Percentiles rank a stretch among this genome's conserved stretches.
Conservation (phyloP, 2,888 invertebrate genomes). For the Artemia sinica region DNA sequence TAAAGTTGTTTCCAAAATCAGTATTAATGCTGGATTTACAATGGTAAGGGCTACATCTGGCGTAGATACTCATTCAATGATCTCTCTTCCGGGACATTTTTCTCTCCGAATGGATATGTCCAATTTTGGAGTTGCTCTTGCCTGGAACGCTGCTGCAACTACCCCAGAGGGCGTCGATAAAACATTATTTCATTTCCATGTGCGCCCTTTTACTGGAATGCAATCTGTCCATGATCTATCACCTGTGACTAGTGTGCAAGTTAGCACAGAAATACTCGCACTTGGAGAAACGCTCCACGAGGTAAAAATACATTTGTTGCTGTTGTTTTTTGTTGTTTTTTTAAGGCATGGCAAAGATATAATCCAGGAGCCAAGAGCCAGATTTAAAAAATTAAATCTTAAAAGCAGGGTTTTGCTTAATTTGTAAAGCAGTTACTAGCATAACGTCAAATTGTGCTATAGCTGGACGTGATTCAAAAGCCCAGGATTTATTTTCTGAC, state of each 20-base stretch:
- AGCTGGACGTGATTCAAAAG: too few species aligned
- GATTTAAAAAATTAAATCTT: too few species aligned
- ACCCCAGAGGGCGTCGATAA: conserved; percentile 10
- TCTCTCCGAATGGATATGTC: conserved; percentile 18
- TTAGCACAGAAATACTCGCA: conserved; percentile 17
- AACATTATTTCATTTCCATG: conserved; percentile 19
- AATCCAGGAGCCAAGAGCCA: too few species aligned
- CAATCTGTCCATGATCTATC: conserved; percentile 9
- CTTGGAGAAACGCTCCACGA: neutral
- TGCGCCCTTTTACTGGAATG: conserved; percentile 20
- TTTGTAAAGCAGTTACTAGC: too few species aligned
- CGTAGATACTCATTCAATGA: conserved; percentile 19
- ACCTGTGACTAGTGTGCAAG: conserved; percentile 16
- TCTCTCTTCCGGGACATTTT: conserved; percentile 18
- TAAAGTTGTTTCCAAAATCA: conserved; percentile 14
- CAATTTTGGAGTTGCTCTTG: conserved; percentile 12
- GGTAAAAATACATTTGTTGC: neutral
- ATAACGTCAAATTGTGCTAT: too few species aligned
- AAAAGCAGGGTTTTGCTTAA: too few species aligned
- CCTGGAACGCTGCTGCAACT: conserved; percentile 14
- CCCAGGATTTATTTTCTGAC: too few species aligned
- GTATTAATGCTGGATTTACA: conserved; percentile 18
- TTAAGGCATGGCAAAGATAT: too few species aligned
- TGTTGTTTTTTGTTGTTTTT: too few species aligned
- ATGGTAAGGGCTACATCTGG: conserved; percentile 15